A percentile compares a stretch with the other conserved stretches of the same genome.
These are phyloP conservation scores for Eumeta japonica DNA, from an alignment of 1,140 invertebrate genomes.

Conservation along the genomic window DNA sequence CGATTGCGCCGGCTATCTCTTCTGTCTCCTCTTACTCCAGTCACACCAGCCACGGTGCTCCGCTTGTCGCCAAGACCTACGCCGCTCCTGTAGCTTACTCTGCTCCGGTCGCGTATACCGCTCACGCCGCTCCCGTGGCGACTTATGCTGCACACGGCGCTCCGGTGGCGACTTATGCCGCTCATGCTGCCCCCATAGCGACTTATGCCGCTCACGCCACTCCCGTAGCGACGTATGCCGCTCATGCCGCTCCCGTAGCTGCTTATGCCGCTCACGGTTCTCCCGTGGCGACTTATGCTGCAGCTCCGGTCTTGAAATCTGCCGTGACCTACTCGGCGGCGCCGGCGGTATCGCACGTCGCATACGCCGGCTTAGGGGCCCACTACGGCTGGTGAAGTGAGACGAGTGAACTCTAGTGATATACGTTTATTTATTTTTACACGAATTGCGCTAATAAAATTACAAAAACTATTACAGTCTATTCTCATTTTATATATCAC, in stretches of 20 bases:
- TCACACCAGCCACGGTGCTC: slow-evolving; percentile 6
- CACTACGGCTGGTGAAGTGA: slow-evolving; percentile 29
- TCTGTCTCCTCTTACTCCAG: background rate
- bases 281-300: slow-evolving; percentile 1
- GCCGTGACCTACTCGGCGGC: slow-evolving; percentile 17
- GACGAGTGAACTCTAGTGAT: too few relatives aligned
- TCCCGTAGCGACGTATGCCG: slow-evolving; percentile 2
- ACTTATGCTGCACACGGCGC: slow-evolving; percentile 11
- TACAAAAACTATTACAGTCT: too few relatives aligned
- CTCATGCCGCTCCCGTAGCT: too few relatives aligned
- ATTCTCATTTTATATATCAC: too few relatives aligned
- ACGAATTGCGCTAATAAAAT: too few relatives aligned
- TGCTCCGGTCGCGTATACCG: too few relatives aligned
- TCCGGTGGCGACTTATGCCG: slow-evolving; percentile 17
- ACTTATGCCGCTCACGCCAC: too few relatives aligned
- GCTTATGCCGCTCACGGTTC: too few relatives aligned
- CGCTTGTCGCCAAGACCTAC: slow-evolving; percentile 14
- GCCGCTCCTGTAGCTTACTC: slow-evolving; percentile 11
- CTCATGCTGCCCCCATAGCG: slow-evolving; percentile 10
- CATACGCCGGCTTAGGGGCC: slow-evolving; percentile 23
- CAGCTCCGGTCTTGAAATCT: slow-evolving; percentile 15
- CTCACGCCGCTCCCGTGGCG: slow-evolving; percentile 11
- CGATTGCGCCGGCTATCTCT: slow-evolving; percentile 3
- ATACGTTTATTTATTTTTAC: background rate
- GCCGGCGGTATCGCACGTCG: slow-evolving; percentile 25